Evolutionary conservation across 2,888 invertebrate genomes (phyloP), one percentile per base, ranked within the genome.

Genomic region (Incurvaria masculella): DNA sequence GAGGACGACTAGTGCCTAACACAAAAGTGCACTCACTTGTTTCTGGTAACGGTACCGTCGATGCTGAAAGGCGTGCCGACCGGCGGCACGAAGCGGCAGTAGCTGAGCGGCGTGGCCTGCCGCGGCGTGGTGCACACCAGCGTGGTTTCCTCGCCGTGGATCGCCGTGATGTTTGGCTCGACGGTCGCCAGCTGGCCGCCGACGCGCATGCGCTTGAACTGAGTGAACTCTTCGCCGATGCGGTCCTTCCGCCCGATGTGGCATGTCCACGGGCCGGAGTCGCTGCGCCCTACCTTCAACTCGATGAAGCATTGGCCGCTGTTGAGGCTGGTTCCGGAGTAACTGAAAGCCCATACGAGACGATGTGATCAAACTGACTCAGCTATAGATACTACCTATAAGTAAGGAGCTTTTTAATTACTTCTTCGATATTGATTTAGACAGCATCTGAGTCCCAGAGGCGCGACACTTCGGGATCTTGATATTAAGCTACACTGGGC

Each of bases 61-160:
- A 81, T 73, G 51, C 70, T 72, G 50, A 81, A 80, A 1, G 80
- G 71, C 20, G 53, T 61, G 0, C 67, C 74, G 44, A 61, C 65
- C 0, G 81, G 80, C 2, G 75, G 70, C 41, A 75, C 72, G 48
- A 81, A 81, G 4, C 81, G 64, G 44, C 81, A 81, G 51, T 81
- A 80, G 20, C 67, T 70, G 21, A 81, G 50, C 0, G 79, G 67
- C 2, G 60, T 57, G 21, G 63, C 54, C 0, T 63, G 64, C 18
- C 64, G 66, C 0, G 72, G 68, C 0, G 79, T 72, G 0, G 64
- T 62, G 51, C 81, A 81, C 1, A 62, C 59, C 23, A 81, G 47
- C 0, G 73, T 72, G 1, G 68, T 59, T 4, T 65, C 48, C 44
- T 68, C 67, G 10, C 67, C 69, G 18, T 68, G 63, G 1, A 63